Evolutionary conservation across 2,797 vertebrate genomes (phyloP).

Genomic region (Tenualosa thibaudeaui): DNA sequence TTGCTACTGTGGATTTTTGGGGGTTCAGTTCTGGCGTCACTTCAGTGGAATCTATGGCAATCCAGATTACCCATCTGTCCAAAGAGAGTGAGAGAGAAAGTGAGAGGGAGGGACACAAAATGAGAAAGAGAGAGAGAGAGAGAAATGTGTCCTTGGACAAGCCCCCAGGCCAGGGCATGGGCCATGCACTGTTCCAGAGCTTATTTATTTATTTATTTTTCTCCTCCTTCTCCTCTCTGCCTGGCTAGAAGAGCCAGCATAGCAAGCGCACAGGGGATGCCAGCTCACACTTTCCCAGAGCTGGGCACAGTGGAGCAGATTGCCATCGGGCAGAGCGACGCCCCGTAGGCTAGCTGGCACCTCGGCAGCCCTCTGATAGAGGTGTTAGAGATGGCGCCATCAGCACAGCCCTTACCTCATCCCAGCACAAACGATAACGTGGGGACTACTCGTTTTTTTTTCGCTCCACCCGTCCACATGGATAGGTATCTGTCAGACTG

Average conservation of each 20-base stretch:
- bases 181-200: constrained; percentile 41
- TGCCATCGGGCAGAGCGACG: constrained; percentile 30
- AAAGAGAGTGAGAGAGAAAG: not conserved
- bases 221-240: not conserved
- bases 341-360: constrained; percentile 45
- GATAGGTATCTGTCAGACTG: not conserved
- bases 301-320: constrained; percentile 33
- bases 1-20: not conserved
- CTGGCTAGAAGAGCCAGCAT: constrained; percentile 43
- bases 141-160: constrained; percentile 60
- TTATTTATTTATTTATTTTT: not conserved
- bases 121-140: constrained; percentile 38
- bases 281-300: constrained; percentile 53
- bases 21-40: not conserved
- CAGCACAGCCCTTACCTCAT: not conserved
- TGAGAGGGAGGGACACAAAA: not conserved
- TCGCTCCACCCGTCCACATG: not conserved
- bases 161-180: constrained; percentile 50
- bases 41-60: constrained; percentile 23
- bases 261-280: constrained; percentile 36
- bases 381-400: constrained; percentile 37
- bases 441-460: not conserved
- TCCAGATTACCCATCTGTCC: constrained; percentile 42
- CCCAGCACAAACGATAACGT: not conserved
- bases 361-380: constrained; percentile 38